Evolutionary conservation across 1,140 invertebrate genomes (phyloP).

Genomic region (Laupala kohalensis): DNA sequence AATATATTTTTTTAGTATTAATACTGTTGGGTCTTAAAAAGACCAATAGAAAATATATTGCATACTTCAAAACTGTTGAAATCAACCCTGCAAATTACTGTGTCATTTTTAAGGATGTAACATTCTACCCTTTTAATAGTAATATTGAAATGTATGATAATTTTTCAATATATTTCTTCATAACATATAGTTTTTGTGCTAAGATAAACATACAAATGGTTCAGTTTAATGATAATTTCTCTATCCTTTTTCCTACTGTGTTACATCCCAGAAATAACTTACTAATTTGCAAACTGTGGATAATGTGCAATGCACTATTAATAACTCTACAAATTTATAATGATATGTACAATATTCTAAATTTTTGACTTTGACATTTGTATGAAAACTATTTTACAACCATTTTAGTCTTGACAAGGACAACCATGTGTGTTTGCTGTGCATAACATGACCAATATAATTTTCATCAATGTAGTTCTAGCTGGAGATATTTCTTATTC

Average conservation of each 20-base stretch:
- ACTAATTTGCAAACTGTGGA: background rate
- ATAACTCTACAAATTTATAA: constrained; percentile 11
- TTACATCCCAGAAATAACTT: no score
- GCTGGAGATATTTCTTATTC: background rate
- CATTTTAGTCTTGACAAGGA: constrained; percentile 2
- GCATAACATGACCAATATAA: background rate
- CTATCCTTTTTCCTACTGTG: no score
- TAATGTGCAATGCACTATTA: background rate
- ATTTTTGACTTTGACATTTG: constrained; percentile 14
- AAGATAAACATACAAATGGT: background rate
- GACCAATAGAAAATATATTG: background rate
- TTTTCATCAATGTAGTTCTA: background rate
- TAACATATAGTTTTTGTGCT: background rate
- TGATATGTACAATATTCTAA: constrained; percentile 15
- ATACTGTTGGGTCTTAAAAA: background rate
- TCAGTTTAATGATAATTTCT: no score
- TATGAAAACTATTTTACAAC: constrained; percentile 8
- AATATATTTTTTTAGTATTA: background rate
- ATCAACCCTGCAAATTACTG: background rate
- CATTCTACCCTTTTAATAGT: background rate
- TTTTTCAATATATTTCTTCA: no score
- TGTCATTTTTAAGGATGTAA: background rate
- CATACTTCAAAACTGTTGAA: background rate
- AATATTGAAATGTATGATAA: background rate
- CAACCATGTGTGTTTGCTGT: background rate